These are phyloP conservation scores for Epinephelus awoara DNA, from an alignment of 2,797 vertebrate species.

Conservation along the genomic window DNA sequence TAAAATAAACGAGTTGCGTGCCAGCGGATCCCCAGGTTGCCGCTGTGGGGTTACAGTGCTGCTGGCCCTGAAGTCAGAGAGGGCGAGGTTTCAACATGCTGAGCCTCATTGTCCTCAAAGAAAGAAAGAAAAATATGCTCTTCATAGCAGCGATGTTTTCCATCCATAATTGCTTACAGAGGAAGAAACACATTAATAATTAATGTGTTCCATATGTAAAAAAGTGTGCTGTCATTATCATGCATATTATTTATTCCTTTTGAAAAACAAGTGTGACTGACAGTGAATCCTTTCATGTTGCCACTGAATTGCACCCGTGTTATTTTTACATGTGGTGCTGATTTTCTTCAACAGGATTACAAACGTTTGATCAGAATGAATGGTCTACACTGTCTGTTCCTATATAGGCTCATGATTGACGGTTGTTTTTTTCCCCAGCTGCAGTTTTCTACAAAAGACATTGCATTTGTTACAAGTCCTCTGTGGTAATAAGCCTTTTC, in stretches of 20 bases:
- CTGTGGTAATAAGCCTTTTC: constrained; percentile 6
- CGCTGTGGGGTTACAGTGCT: constrained; percentile 36
- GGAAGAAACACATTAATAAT: constrained; percentile 37
- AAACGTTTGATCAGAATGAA: constrained; percentile 50
- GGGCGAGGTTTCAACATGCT: constrained; percentile 21
- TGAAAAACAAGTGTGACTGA: constrained; percentile 32
- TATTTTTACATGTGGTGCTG: constrained; percentile 52
- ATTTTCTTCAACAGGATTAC: constrained; percentile 28
- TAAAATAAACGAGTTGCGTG: constrained; percentile 47
- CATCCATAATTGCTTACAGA: neutral
- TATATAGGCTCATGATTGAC: constrained; percentile 30
- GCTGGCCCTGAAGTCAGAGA: constrained; percentile 45
- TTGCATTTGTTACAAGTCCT: constrained; percentile 21
- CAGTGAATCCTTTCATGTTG: constrained; percentile 41
- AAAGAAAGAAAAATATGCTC: neutral
- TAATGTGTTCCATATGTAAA: constrained; percentile 21
- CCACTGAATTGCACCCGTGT: neutral
- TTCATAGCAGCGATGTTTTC: neutral
- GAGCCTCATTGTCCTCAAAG: constrained; percentile 34
- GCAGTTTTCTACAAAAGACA: constrained; percentile 12
- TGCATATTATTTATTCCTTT: constrained; percentile 50
- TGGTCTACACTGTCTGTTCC: constrained; percentile 6
- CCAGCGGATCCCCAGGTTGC: constrained; percentile 39
- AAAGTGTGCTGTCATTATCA: constrained; percentile 33
- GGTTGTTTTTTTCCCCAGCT: neutral